A percentile compares a stretch with the other conserved stretches of the same genome.
Evolutionary conservation across 2,113 vertebrate genomes (phyloP).

Genomic region (Conger conger): DNA sequence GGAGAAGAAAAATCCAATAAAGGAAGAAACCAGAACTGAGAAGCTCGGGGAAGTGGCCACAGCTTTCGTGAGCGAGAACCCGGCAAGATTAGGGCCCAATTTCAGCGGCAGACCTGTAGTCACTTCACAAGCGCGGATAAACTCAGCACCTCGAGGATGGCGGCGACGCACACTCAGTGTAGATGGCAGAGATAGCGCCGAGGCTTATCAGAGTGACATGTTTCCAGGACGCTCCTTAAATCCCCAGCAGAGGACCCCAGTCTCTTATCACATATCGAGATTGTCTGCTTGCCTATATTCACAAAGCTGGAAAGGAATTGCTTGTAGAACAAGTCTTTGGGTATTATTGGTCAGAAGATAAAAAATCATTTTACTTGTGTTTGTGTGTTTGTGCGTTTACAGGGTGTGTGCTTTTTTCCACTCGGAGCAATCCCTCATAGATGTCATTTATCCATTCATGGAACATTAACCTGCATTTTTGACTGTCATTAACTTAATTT

Average conservation of each 20-base stretch:
- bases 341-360: background rate
- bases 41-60: background rate
- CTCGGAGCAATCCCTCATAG: background rate
- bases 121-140: background rate
- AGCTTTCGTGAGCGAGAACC: background rate
- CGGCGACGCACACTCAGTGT: background rate
- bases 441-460: slow-evolving; percentile 6
- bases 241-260: background rate
- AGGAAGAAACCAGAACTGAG: background rate
- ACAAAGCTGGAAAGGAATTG: background rate
- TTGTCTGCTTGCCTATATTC: background rate
- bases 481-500: background rate
- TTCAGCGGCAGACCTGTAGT: background rate
- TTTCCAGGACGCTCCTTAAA: background rate
- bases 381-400: background rate
- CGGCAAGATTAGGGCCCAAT: background rate
- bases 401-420: background rate
- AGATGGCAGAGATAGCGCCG: background rate
- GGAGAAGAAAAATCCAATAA: background rate
- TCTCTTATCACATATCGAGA: slow-evolving; percentile 6
- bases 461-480: background rate
- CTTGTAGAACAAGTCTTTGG: background rate
- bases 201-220: background rate
- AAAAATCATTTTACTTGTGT: background rate
- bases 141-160: background rate